phyloP scores from a whole-genome alignment of 2,113 vertebrate species.

The Gymnobelideus leadbeateri region DNA sequence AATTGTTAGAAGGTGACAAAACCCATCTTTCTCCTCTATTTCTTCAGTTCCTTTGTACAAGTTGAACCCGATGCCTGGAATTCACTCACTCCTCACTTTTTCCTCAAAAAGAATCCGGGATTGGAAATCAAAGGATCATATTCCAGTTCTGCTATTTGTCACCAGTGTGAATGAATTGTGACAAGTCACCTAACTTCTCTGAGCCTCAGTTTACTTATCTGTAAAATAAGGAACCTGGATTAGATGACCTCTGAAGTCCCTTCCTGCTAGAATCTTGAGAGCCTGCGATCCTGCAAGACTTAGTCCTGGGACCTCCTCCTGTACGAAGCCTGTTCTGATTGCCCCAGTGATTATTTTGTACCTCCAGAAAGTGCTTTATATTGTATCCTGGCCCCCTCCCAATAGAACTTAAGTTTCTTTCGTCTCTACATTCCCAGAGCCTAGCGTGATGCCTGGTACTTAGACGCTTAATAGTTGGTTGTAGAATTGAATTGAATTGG shows the following conservation, averaged over 20 bases:
- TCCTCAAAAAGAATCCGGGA: not conserved
- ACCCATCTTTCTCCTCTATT: not conserved
- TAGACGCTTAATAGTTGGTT: not conserved
- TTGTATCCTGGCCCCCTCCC: not conserved
- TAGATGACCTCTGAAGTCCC: not conserved
- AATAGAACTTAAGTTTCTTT: not conserved
- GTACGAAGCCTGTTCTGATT: not conserved
- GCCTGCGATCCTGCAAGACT: not conserved
- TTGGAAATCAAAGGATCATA: not conserved
- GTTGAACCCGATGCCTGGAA: not conserved
- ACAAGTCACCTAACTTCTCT: not conserved
- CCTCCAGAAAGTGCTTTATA: not conserved
- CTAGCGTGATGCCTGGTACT: not conserved
- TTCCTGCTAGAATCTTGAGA: not conserved
- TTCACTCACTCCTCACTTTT: not conserved
- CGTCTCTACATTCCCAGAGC: not conserved
- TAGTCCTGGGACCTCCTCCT: not conserved
- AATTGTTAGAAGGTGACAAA: not conserved
- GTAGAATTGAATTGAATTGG: not conserved
- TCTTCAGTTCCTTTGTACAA: not conserved
- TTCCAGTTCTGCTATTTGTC: not conserved
- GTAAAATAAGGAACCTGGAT: not conserved
- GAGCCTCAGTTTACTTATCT: not conserved
- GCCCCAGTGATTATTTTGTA: not conserved
- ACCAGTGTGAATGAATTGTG: not conserved